Percentiles rank a stretch among this genome's conserved stretches.
These are phyloP conservation scores for Perithous albicinctus DNA, from an alignment of 2,888 invertebrate genomes.

Conservation along the genomic window DNA sequence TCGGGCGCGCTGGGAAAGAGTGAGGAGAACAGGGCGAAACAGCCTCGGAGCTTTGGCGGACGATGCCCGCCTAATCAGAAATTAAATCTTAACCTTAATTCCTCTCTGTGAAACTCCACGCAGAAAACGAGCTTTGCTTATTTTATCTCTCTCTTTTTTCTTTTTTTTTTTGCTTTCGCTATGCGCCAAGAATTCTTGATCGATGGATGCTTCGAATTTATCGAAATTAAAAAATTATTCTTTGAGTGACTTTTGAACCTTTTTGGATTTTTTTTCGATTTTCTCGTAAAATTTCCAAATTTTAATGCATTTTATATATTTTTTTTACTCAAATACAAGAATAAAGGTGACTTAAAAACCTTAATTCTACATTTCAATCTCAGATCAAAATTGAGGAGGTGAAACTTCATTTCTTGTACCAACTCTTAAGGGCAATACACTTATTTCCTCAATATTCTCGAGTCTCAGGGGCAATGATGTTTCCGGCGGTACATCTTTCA, in stretches of 20 bases:
- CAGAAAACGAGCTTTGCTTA: slow-evolving; percentile 14
- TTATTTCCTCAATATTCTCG: neutral
- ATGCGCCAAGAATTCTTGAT: slow-evolving; percentile 66
- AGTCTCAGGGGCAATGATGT: slow-evolving; percentile 11
- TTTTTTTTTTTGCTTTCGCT: slow-evolving; percentile 19
- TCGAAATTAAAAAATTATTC: neutral
- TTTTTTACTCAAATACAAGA: too few species aligned
- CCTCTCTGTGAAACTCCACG: slow-evolving; percentile 52
- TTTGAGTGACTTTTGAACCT: neutral
- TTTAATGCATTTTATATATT: too few species aligned
- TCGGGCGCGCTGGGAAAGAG: slow-evolving; percentile 35
- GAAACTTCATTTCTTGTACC: neutral
- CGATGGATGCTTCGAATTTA: slow-evolving; percentile 48
- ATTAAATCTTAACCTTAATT: slow-evolving; percentile 84
- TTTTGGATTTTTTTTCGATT: too few species aligned
- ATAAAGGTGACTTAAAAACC: too few species aligned
- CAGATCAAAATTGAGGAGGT: neutral
- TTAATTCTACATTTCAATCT: too few species aligned
- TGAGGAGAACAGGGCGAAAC: slow-evolving; percentile 20
- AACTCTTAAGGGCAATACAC: neutral
- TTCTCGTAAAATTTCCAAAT: too few species aligned
- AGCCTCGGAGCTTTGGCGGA: slow-evolving; percentile 44
- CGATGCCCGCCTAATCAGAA: slow-evolving; percentile 82
- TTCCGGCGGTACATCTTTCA: slow-evolving; percentile 51
- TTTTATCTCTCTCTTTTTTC: slow-evolving; percentile 5